A percentile compares a stretch with the other conserved stretches of the same genome.
These are phyloP conservation scores for Heliconius hermathena DNA, from an alignment of 1,140 invertebrate genomes.

Conservation along the genomic window DNA sequence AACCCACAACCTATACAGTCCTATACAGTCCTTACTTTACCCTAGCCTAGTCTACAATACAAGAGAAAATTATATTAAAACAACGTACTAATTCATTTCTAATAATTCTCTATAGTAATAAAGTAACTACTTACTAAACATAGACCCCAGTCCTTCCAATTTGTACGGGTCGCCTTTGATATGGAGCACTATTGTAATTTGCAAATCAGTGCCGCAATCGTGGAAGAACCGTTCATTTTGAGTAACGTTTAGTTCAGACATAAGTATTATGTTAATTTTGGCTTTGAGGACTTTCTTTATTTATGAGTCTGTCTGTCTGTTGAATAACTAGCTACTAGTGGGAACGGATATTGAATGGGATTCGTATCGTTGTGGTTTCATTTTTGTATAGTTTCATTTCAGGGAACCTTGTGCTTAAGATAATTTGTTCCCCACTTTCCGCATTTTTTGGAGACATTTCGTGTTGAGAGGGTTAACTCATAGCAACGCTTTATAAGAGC, in stretches of 20 bases:
- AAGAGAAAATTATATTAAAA: neutral
- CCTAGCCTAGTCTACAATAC: no score
- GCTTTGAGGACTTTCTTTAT: neutral
- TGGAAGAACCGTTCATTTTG: constrained; percentile 31
- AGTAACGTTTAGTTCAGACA: constrained; percentile 20
- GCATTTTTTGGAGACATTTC: neutral
- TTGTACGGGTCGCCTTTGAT: constrained; percentile 17
- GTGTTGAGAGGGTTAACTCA: neutral
- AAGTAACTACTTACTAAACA: constrained; percentile 3
- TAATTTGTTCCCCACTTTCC: neutral
- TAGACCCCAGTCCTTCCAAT: constrained; percentile 11
- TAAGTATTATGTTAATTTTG: constrained; percentile 22
- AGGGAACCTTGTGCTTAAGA: neutral
- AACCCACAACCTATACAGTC: no score
- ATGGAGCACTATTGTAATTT: constrained; percentile 38
- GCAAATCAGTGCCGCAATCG: constrained; percentile 44
- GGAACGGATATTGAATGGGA: no score
- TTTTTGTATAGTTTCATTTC: neutral
- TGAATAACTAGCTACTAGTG: no score
- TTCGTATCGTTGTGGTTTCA: no score
- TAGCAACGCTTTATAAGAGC: no score
- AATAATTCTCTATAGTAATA: neutral
- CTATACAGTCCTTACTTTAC: no score
- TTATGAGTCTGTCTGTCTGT: no score
- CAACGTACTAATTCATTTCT: neutral